phyloP scores from a whole-genome alignment of 2,888 invertebrate genomes.

The Dolomedes plantarius region DNA sequence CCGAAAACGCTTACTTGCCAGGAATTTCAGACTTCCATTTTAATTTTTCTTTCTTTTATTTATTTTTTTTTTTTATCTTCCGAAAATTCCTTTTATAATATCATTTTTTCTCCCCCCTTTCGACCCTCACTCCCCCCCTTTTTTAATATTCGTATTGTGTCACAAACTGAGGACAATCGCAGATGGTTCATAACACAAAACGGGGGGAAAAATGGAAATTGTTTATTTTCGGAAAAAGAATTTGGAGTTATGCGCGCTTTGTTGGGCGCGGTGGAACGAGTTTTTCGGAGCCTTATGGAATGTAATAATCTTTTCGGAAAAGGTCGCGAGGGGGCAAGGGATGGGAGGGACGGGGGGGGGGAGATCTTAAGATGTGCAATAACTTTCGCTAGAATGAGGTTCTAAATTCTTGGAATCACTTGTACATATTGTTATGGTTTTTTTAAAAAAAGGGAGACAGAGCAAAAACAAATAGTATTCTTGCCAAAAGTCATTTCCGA shows the following conservation, averaged over 20 bases:
- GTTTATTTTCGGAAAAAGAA: not conserved
- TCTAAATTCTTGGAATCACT: not conserved
- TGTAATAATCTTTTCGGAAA: slow-evolving; percentile 16
- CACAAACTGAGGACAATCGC: not conserved
- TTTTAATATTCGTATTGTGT: not conserved
- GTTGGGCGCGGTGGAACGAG: not conserved
- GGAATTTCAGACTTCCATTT: slow-evolving; percentile 37
- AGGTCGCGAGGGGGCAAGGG: no score
- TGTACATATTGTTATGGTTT: not conserved
- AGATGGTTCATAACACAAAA: not conserved
- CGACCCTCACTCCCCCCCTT: not conserved
- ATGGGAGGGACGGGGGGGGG: no score
- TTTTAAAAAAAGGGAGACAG: no score
- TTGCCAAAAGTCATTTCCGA: no score
- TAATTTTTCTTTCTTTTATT: slow-evolving; percentile 45
- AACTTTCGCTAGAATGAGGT: not conserved
- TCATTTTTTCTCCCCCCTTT: not conserved
- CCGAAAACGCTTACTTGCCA: slow-evolving; percentile 24
- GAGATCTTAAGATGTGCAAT: not conserved
- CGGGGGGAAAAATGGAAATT: not conserved
- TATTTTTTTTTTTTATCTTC: slow-evolving; percentile 15
- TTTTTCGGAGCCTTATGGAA: not conserved
- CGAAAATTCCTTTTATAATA: slow-evolving; percentile 22
- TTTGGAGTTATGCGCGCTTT: not conserved
- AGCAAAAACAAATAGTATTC: no score